Conservation (phyloP, 2,888 invertebrate species). For the Orchesella flavescens region DNA sequence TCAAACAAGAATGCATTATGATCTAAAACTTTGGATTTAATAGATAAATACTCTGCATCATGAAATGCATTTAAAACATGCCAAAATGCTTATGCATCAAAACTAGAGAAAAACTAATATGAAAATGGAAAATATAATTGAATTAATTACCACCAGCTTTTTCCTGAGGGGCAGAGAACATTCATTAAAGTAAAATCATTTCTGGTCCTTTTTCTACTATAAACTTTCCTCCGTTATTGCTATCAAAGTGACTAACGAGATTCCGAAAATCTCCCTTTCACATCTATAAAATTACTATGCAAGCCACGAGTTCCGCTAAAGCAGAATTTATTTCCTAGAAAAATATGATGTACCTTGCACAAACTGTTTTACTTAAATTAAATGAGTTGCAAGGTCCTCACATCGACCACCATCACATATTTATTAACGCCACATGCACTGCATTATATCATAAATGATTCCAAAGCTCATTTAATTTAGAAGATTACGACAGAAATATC, state of each 20-base stretch:
- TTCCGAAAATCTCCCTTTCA: not conserved
- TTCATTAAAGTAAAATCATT: not conserved
- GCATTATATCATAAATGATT: not conserved
- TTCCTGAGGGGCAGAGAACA: not conserved
- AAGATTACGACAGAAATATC: too few relatives aligned
- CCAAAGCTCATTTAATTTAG: too few relatives aligned
- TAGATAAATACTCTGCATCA: too few relatives aligned
- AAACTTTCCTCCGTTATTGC: not conserved
- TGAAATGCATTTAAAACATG: too few relatives aligned
- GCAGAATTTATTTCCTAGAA: not conserved
- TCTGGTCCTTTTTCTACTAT: not conserved
- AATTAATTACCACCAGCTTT: slow-evolving; percentile 3
- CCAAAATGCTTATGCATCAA: too few relatives aligned
- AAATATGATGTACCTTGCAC: not conserved
- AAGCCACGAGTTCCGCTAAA: not conserved
- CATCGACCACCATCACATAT: not conserved
- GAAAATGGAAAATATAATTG: slow-evolving; percentile 17
- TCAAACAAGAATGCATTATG: too few relatives aligned
- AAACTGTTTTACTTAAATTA: too few relatives aligned
- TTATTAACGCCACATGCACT: not conserved
- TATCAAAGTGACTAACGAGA: not conserved
- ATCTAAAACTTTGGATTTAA: too few relatives aligned
- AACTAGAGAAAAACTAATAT: not conserved
- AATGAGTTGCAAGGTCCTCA: too few relatives aligned
- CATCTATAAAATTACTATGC: slow-evolving; percentile 10